Conservation (phyloP, 2,888 invertebrate genomes). For the Epsilonema sp. region DNA sequence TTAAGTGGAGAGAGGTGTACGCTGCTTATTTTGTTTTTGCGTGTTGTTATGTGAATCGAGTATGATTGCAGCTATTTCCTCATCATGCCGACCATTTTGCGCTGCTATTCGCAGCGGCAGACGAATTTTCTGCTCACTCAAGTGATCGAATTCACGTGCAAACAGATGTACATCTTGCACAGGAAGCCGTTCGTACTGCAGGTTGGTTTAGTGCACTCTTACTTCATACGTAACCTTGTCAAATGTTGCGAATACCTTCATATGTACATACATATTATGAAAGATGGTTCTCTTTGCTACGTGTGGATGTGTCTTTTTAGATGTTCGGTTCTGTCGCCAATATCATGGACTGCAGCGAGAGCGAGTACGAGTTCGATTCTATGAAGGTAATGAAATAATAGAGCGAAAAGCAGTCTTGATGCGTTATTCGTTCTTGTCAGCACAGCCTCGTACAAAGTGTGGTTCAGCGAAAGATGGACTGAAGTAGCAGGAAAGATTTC, state of each 20-base stretch:
- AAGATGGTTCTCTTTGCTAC: neutral
- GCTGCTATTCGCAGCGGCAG: slow-evolving; percentile 90
- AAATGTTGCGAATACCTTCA: neutral
- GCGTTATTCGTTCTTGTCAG: neutral
- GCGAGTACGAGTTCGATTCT: slow-evolving; percentile 60
- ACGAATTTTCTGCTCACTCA: slow-evolving; percentile 82
- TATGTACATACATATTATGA: neutral
- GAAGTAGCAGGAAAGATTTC: no score
- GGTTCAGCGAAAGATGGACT: neutral
- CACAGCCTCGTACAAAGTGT: slow-evolving; percentile 9
- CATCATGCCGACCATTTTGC: slow-evolving; percentile 88
- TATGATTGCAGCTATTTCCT: slow-evolving; percentile 51
- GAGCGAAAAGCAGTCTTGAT: no score
- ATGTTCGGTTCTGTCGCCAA: slow-evolving; percentile 97
- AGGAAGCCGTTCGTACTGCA: slow-evolving; percentile 92
- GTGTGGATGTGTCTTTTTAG: no score
- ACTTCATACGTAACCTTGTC: neutral
- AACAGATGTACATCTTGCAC: slow-evolving; percentile 92
- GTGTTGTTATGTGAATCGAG: neutral
- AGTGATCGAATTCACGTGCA: slow-evolving; percentile 89
- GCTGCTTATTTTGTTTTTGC: neutral
- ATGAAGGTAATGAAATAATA: slow-evolving; percentile 47
- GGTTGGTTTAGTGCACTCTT: slow-evolving; percentile 21
- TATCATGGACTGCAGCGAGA: slow-evolving; percentile 52
- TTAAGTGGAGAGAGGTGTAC: no score